Conservation (phyloP, 2,113 vertebrate species). For the human (Homo sapiens) region DNA sequence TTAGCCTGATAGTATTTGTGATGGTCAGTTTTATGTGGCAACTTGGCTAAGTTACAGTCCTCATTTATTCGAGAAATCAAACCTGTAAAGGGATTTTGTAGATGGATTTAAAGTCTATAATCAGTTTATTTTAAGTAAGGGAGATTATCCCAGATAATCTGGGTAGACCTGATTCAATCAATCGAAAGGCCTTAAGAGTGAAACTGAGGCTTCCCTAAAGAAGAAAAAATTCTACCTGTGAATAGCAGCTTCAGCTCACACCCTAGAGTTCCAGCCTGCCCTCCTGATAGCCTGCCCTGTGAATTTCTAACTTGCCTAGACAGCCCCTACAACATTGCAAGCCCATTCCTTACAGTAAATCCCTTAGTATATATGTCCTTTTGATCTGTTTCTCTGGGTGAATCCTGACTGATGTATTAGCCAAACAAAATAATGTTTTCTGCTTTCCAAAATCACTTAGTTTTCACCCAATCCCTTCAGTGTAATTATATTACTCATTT, state of each 20-base stretch:
- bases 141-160: neutral
- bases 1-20: neutral
- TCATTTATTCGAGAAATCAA: neutral
- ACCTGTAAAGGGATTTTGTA: neutral
- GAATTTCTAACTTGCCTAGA: neutral
- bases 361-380: neutral
- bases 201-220: neutral
- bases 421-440: neutral
- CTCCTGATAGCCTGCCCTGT: neutral
- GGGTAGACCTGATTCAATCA: neutral
- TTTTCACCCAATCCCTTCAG: neutral
- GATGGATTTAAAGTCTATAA: neutral
- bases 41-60: neutral
- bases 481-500: neutral
- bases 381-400: neutral
- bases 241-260: neutral
- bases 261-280: neutral
- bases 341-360: neutral
- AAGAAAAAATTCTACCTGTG: neutral
- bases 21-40: neutral
- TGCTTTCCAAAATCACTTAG: neutral
- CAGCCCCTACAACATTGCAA: neutral
- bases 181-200: neutral
- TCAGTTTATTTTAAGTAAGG: neutral
- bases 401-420: neutral